A percentile compares a stretch with the other conserved stretches of the same genome.
These are phyloP conservation scores for Cynaeus angustus DNA, from an alignment of 2,888 invertebrate species.

Conservation along the genomic window DNA sequence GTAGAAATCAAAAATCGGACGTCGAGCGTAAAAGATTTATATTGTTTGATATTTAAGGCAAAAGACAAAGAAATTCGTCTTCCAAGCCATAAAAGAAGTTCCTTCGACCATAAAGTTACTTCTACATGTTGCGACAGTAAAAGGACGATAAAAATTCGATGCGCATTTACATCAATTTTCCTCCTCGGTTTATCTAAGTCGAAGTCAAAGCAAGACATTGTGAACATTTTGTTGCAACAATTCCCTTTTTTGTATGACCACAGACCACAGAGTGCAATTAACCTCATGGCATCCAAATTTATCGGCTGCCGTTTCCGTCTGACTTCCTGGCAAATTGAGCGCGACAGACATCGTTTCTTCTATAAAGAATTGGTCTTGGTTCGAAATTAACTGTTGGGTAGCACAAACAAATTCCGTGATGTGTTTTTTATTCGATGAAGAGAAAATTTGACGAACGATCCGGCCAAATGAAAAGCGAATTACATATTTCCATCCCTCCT, in stretches of 20 bases:
- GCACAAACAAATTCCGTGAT: conserved; percentile 38
- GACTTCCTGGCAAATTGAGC: conserved; percentile 36
- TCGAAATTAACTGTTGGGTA: conserved; percentile 28
- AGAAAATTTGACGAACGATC: conserved; percentile 61
- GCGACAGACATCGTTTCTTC: conserved; percentile 39
- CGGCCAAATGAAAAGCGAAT: conserved; percentile 59
- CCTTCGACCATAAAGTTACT: conserved; percentile 69
- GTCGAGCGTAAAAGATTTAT: conserved; percentile 44
- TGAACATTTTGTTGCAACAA: conserved; percentile 48
- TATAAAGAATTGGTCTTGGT: conserved; percentile 37
- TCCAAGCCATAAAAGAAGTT: conserved; percentile 68
- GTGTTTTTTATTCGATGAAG: conserved; percentile 37
- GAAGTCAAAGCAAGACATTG: conserved; percentile 58
- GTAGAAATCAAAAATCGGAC: conserved; percentile 43
- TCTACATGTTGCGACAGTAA: conserved; percentile 72
- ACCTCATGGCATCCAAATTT: conserved; percentile 15
- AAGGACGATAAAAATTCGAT: conserved; percentile 71
- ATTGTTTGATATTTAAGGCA: conserved; percentile 64
- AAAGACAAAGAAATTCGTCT: conserved; percentile 67
- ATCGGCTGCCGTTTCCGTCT: conserved; percentile 15
- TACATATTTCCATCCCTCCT: conserved; percentile 61
- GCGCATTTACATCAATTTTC: conserved; percentile 71
- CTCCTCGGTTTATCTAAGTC: conserved; percentile 61
- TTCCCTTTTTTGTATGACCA: neutral
- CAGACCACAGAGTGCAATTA: conserved; percentile 30